Conservation (phyloP, 2,113 vertebrate species). For the Silurus glanis region DNA sequence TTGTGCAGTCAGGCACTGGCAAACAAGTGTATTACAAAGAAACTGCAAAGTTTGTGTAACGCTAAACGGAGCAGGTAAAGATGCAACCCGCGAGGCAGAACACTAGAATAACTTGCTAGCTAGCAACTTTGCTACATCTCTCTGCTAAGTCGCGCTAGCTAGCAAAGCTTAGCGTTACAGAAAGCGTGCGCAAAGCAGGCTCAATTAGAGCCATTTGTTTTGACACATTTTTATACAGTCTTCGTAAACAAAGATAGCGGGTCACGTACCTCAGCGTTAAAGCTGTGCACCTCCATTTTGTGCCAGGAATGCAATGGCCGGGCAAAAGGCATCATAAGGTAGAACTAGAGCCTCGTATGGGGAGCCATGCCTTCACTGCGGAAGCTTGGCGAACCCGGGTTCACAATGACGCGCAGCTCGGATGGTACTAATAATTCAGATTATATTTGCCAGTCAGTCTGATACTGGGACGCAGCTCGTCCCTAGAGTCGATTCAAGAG, state of each 20-base stretch:
- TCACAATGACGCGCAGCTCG: slow-evolving; percentile 40
- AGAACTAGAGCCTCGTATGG: slow-evolving; percentile 68
- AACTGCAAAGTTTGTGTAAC: not conserved
- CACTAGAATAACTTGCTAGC: not conserved
- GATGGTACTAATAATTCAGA: not conserved
- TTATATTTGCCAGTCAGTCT: slow-evolving; percentile 33
- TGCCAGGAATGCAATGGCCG: slow-evolving; percentile 79
- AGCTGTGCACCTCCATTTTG: slow-evolving; percentile 86
- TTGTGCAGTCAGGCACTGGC: not conserved
- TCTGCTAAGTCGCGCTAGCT: not conserved
- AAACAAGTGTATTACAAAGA: not conserved
- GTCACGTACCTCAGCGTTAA: slow-evolving; percentile 74
- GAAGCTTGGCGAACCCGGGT: slow-evolving; percentile 60
- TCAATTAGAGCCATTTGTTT: not conserved
- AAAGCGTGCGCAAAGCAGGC: not conserved
- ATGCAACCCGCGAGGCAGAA: not conserved
- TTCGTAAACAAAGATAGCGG: too few species aligned
- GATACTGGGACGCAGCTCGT: slow-evolving; percentile 38
- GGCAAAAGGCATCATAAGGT: slow-evolving; percentile 79
- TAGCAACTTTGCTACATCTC: not conserved
- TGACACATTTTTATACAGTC: not conserved
- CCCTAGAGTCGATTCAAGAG: slow-evolving; percentile 43
- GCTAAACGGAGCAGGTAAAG: too few species aligned
- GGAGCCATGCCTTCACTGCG: slow-evolving; percentile 66
- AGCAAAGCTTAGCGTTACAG: not conserved